Base-by-base conservation (phyloP, 2,888 invertebrate genomes). In the Melipona beecheii region DNA sequence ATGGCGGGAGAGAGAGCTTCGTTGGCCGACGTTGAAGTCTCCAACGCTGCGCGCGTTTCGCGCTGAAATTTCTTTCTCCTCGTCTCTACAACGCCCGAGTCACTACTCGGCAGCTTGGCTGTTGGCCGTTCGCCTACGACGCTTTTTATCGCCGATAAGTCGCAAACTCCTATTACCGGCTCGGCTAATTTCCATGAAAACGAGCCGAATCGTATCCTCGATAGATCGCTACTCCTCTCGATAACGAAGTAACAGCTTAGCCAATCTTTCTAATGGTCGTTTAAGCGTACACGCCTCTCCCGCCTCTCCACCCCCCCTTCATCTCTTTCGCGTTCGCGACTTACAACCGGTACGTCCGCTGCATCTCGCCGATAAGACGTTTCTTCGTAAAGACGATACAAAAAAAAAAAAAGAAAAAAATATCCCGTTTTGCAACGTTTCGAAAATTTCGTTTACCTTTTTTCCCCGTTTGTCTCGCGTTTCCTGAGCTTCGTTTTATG, bases 1-100 rank as follows among this genome's bases (percentile, higher is more conserved):
- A 43, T 15, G 11, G 73, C n/a, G 54, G 70, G 69, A 43, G 43
- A 36, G 36, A 43, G 82, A 71, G 75, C 36, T 78, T 86, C 81
- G 75, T 68, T 43, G 66, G 62, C 84, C 62, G 88, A 88, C 88
- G 88, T 88, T 88, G 78, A 88, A 88, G 83, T 88, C 88, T 88
- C 88, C 86, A 75, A 64, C 50, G 69, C 56, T 24, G 79, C 62
- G 77, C 58, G 77, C 43, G 43, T 43, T 66, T 69, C 77, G 62
- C 79, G 79, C 36, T 74, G 81, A 75, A 75, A 81, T 87, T 79
- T 77, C 75, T 79, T 78, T 43, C 43, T 52, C 36, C 56, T 15
- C 64, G 52, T 19, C 19, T 79, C 73, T 74, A 70, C 64, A 66
- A 43, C 24, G 9, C 52, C n/a, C n/a, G 76, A 79, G 65, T 62